Conservation (phyloP, 92 coral and sea anemone species). For the Micromussa lordhowensis region DNA sequence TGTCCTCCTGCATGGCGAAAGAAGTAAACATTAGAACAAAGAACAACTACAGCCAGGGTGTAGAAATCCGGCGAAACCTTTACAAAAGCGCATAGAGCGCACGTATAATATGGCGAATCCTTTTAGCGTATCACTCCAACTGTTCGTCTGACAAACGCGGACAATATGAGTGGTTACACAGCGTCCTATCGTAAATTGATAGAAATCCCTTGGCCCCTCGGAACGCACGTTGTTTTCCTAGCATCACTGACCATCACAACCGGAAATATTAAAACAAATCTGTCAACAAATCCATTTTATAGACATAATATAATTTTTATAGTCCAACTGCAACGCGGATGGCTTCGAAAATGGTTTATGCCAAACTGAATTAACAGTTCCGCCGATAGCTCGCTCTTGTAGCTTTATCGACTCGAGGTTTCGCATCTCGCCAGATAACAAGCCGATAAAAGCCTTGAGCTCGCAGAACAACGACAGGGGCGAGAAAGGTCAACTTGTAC, state of each 20-base stretch:
- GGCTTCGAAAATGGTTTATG: no score
- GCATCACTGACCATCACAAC: neutral
- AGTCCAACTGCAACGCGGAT: no score
- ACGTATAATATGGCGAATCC: neutral
- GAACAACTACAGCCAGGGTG: neutral
- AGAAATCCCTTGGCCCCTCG: neutral
- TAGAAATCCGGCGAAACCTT: neutral
- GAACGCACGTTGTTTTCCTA: neutral
- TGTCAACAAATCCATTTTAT: neutral
- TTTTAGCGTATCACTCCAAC: neutral
- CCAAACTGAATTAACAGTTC: no score
- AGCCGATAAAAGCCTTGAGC: no score
- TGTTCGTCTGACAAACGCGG: neutral
- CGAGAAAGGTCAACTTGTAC: no score
- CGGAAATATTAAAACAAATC: neutral
- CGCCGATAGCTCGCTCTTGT: no score
- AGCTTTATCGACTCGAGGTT: no score
- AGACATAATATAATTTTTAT: no score
- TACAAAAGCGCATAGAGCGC: neutral
- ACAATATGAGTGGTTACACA: neutral
- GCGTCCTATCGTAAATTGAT: neutral
- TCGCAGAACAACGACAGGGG: no score
- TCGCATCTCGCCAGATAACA: no score
- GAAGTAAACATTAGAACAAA: neutral
- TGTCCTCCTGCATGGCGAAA: slow-evolving; percentile 3